A percentile compares a stretch with the other conserved stretches of the same genome.
Conservation (phyloP, 2,888 invertebrate genomes). For the Polymixis lichenea region DNA sequence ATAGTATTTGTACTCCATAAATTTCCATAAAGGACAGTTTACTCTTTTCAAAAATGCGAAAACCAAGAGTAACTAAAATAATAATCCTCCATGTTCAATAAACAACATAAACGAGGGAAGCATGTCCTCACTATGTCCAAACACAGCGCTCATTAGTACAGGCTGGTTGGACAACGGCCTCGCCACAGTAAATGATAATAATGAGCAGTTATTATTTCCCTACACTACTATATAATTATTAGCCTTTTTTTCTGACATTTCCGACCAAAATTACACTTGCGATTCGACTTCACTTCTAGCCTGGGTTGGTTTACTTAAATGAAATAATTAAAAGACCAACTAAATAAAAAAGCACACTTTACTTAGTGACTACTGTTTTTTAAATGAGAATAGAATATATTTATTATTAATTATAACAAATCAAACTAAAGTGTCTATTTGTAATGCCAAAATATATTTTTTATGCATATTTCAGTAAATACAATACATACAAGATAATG, state of each 20-base stretch:
- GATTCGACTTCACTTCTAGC: constrained; percentile 64
- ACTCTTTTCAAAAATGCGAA: constrained; percentile 11
- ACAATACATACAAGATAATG: no score
- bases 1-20: neutral
- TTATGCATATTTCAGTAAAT: no score
- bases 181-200: constrained; percentile 81
- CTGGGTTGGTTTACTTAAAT: constrained; percentile 7
- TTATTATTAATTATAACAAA: no score
- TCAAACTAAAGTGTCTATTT: no score
- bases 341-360: no score
- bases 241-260: constrained; percentile 82
- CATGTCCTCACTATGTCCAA: constrained; percentile 63
- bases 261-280: constrained; percentile 81
- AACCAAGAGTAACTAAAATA: neutral
- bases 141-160: constrained; percentile 78
- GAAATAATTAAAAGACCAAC: neutral
- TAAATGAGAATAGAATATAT: no score
- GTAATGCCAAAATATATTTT: no score
- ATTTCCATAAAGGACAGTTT: neutral
- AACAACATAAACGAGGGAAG: constrained; percentile 32
- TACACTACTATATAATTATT: constrained; percentile 84
- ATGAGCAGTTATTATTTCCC: constrained; percentile 85
- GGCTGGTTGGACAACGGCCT: constrained; percentile 69
- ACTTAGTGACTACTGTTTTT: no score
- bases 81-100: constrained; percentile 21